A percentile compares a stretch with the other conserved stretches of the same genome.
Conservation (phyloP, 2,888 invertebrate species). For the Lasioglossum calceatum region DNA sequence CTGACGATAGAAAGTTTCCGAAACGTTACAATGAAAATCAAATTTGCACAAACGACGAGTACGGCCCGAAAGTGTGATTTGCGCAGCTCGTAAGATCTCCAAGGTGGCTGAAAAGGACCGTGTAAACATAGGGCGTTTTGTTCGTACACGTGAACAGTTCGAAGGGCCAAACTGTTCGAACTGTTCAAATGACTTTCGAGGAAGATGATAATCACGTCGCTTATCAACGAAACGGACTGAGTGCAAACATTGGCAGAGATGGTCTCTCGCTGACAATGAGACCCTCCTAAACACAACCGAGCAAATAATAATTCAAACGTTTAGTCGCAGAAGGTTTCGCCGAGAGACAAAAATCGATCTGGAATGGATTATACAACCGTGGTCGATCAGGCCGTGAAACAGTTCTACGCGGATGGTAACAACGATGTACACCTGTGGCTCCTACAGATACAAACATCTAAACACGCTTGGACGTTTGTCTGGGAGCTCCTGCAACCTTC, state of each 20-base stretch:
- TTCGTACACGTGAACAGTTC: not conserved
- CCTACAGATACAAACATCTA: slow-evolving; percentile 92
- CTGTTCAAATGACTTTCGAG: slow-evolving; percentile 24
- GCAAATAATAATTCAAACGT: slow-evolving; percentile 11
- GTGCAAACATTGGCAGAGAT: not conserved
- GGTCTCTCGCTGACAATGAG: not conserved
- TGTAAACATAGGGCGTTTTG: slow-evolving; percentile 33
- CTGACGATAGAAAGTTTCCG: not conserved
- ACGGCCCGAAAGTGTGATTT: slow-evolving; percentile 10
- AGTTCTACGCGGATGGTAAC: slow-evolving; percentile 88
- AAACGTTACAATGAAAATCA: not conserved
- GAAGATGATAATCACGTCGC: slow-evolving; percentile 16
- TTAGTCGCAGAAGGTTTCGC: slow-evolving; percentile 1
- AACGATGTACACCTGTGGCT: slow-evolving; percentile 94
- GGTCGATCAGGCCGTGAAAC: slow-evolving; percentile 84
- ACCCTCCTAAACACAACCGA: not conserved
- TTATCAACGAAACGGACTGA: not conserved
- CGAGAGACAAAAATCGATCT: slow-evolving; percentile 1
- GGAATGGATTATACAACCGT: slow-evolving; percentile 81
- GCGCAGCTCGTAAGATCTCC: slow-evolving; percentile 4
- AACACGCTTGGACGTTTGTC: slow-evolving; percentile 96
- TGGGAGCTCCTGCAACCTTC: slow-evolving; percentile 94
- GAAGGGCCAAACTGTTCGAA: no score
- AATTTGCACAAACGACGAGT: not conserved
- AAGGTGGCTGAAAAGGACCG: slow-evolving; percentile 5